Evolutionary conservation across 1,140 invertebrate genomes (phyloP), one percentile per base, ranked within the genome.

Genomic region (Tetramorium simillimum): DNA sequence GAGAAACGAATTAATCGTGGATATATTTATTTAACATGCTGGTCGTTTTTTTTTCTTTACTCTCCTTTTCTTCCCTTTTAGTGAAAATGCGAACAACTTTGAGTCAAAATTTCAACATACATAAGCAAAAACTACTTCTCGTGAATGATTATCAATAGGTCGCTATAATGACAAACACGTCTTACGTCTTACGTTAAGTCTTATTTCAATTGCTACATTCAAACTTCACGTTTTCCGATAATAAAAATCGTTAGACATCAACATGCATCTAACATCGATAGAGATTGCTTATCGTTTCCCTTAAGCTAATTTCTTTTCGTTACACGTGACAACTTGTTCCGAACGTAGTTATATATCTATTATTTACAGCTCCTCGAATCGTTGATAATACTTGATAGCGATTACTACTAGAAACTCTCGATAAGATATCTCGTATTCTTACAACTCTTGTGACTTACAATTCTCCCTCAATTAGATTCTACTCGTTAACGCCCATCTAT

Each of bases 221-320:
- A 85, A 90, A 90, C 56, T 88, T 88, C 81, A 88, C 69, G 53
- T 78, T 72, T 87, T 87, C 75, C 73, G 75, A 87, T 90, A 86
- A 86, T 90, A 91, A 91, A 91, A 89, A 90, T 91, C 87, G 62
- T 91, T 91, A 90, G 70, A 91, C 88, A 92, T 91, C 85, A 63
- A 92, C 90, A 91, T 92, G 90, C 90, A 91, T 69, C 90, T 92
- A 92, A 91, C 86, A 92, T 91, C 72, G 85, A 90, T 70, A 80
- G 77, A 77, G 87, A 92, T 91, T 91, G 90, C 88, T 91, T 91
- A 91, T 86, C 86, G 46, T 72, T 86, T 91, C 65, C 62, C 85
- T 88, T 91, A 81, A 33, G 24, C 73, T 89, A 91, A 49, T n/a
- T 75, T 2, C 10, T 37, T 80, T 86, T 89, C 82, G 58, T 88